These are phyloP conservation scores for Liolophura sinensis DNA, from an alignment of 1,140 invertebrate species.

Conservation along the genomic window DNA sequence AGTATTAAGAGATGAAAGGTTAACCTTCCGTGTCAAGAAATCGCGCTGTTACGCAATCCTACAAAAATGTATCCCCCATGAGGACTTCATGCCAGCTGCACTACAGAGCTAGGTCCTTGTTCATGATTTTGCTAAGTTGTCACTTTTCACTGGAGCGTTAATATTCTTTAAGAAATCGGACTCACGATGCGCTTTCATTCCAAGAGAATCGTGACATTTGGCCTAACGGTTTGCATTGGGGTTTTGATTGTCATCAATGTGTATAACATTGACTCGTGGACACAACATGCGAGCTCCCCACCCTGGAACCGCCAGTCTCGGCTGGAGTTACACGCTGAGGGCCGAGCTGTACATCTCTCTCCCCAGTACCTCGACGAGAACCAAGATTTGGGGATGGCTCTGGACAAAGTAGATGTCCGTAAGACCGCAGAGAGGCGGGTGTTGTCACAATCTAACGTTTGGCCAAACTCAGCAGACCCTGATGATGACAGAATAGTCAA, in stretches of 20 bases:
- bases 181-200: slow-evolving; percentile 17
- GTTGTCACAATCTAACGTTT: slow-evolving; percentile 9
- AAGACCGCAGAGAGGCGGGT: background rate
- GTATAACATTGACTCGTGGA: slow-evolving; percentile 22
- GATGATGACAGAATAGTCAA: slow-evolving; percentile 34
- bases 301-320: slow-evolving; percentile 6
- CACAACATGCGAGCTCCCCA: slow-evolving; percentile 5
- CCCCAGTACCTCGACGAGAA: background rate
- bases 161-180: background rate
- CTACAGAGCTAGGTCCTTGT: too few relatives aligned
- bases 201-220: slow-evolving; percentile 22
- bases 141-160: too few relatives aligned
- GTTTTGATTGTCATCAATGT: slow-evolving; percentile 26
- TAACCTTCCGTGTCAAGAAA: too few relatives aligned
- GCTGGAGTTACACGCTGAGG: background rate
- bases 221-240: slow-evolving; percentile 7
- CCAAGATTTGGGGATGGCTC: background rate
- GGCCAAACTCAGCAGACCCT: slow-evolving; percentile 26
- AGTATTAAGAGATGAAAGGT: too few relatives aligned
- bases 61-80: too few relatives aligned
- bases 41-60: too few relatives aligned
- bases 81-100: too few relatives aligned
- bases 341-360: background rate
- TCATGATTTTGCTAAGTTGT: too few relatives aligned
- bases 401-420: background rate